These are phyloP conservation scores for Amphiura filiformis DNA, from an alignment of 35 echinoderm and acorn worm genomes.

Conservation along the genomic window DNA sequence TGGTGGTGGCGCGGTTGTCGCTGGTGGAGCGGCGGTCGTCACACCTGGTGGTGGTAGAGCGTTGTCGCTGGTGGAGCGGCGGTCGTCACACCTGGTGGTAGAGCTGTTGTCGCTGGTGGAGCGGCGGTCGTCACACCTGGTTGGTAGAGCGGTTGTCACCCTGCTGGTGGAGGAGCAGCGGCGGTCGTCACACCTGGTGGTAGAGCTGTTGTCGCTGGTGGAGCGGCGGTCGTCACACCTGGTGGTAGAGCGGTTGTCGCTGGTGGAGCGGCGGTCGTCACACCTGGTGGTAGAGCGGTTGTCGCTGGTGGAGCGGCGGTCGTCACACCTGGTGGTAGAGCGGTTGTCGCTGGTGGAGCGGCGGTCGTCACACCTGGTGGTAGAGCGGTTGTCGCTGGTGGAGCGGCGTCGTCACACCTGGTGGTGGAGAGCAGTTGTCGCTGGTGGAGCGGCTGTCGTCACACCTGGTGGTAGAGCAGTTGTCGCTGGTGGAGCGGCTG, in stretches of 20 bases:
- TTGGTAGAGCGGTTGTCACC: background rate
- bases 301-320: background rate
- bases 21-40: background rate
- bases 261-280: no score
- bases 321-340: no score
- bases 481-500: background rate
- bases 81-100: background rate
- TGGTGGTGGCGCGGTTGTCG: background rate
- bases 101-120: background rate
- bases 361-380: no score
- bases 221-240: no score
- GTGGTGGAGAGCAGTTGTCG: background rate
- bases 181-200: background rate
- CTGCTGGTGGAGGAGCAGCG: background rate
- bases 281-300: background rate
- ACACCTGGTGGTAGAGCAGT: background rate
- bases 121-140: conserved; percentile 21
- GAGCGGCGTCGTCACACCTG: background rate
- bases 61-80: background rate
- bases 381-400: no score
- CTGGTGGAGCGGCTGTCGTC: background rate
- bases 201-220: conserved; percentile 12
- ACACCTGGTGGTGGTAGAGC: background rate
- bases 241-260: no score
- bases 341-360: no score